These are phyloP conservation scores for Haliaeetus leucogaster DNA, from an alignment of 2,113 vertebrate genomes.

Conservation along the genomic window DNA sequence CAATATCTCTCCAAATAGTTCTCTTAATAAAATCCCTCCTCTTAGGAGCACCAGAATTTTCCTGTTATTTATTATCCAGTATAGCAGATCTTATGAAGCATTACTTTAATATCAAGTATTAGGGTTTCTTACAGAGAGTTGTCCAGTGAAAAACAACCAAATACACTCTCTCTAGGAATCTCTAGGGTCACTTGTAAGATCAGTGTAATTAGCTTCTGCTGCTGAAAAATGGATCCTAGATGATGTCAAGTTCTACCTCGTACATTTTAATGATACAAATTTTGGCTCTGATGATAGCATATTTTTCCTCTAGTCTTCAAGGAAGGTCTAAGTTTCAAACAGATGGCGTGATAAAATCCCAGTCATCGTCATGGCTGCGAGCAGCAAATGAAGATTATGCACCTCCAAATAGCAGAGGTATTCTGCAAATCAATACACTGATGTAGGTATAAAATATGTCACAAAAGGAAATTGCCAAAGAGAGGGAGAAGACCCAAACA, in stretches of 20 bases:
- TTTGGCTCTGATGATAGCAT: neutral
- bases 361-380: neutral
- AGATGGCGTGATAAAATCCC: neutral
- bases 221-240: neutral
- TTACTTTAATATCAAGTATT: slow-evolving; percentile 42
- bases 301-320: neutral
- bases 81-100: neutral
- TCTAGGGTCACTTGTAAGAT: neutral
- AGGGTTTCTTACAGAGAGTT: neutral
- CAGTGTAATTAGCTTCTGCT: neutral
- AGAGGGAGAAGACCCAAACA: neutral
- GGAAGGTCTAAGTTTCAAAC: neutral
- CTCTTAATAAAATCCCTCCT: neutral
- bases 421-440: neutral
- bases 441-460: neutral
- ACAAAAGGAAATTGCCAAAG: neutral
- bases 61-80: slow-evolving; percentile 5
- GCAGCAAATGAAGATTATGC: neutral
- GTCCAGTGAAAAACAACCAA: neutral
- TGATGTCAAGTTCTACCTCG: neutral
- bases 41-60: neutral
- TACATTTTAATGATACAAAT: neutral
- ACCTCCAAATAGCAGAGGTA: neutral
- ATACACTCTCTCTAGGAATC: neutral
- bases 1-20: neutral